phyloP scores from a whole-genome alignment of 1,140 invertebrate species.

The Halictus rubicundus region DNA sequence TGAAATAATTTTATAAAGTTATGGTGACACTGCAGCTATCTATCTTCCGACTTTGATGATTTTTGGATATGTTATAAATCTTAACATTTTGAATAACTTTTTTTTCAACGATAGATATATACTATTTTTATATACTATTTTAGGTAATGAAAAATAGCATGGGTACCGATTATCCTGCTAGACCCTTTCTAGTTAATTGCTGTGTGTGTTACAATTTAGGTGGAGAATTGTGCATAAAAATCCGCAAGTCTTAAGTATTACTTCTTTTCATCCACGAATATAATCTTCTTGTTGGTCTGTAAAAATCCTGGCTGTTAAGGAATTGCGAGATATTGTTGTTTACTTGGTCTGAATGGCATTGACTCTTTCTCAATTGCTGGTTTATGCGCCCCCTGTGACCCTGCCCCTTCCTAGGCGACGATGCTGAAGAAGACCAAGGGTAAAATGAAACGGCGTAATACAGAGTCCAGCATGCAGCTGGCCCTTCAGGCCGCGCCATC shows the following conservation, averaged over 20 bases:
- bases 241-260: not conserved
- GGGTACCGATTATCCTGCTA: too few species aligned
- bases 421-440: slow-evolving; percentile 95
- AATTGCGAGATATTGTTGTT: slow-evolving; percentile 39
- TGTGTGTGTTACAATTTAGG: too few species aligned
- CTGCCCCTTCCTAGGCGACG: slow-evolving; percentile 86
- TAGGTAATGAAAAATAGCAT: too few species aligned
- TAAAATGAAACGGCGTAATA: slow-evolving; percentile 96
- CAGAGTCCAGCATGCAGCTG: slow-evolving; percentile 90
- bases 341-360: slow-evolving; percentile 45
- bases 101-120: too few species aligned
- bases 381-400: slow-evolving; percentile 76
- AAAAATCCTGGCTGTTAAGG: slow-evolving; percentile 36
- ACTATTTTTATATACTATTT: too few species aligned
- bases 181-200: too few species aligned
- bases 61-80: too few species aligned
- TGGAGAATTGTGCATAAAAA: too few species aligned
- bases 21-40: too few species aligned
- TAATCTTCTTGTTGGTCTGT: slow-evolving; percentile 16
- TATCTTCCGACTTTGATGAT: too few species aligned
- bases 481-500: slow-evolving; percentile 81
- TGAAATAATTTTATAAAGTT: too few species aligned
- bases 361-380: slow-evolving; percentile 64
- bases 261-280: slow-evolving; percentile 4
- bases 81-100: too few species aligned